These are phyloP conservation scores for Danio aesculapii DNA, from an alignment of 2,797 vertebrate genomes.

Conservation along the genomic window DNA sequence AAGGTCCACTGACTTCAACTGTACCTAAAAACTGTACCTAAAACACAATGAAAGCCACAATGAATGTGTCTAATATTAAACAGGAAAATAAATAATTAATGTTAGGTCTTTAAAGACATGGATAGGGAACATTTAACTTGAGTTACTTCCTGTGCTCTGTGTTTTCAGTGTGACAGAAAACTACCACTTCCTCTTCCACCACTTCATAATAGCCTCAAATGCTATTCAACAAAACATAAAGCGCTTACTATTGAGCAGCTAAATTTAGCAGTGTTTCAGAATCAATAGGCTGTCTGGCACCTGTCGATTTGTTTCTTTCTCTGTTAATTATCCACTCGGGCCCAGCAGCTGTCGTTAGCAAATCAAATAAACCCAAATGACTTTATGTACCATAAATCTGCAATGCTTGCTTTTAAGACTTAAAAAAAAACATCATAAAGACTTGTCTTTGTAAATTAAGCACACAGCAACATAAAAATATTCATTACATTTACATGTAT, in stretches of 20 bases:
- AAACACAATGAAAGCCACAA: background rate
- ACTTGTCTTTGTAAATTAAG: conserved; percentile 60
- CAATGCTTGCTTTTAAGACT: background rate
- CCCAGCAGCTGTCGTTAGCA: conserved; percentile 79
- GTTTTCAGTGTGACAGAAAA: background rate
- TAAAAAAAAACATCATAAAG: background rate
- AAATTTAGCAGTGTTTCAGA: conserved; percentile 67
- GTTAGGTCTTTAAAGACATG: background rate
- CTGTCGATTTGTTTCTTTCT: conserved; percentile 82
- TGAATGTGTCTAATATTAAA: background rate
- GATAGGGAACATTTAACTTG: background rate
- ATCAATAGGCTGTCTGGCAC: conserved; percentile 80
- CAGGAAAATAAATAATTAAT: background rate
- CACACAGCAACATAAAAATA: background rate
- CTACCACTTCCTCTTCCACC: background rate
- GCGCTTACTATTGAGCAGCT: conserved; percentile 79
- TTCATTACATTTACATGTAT: background rate
- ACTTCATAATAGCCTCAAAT: conserved; percentile 8
- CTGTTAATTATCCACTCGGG: conserved; percentile 83
- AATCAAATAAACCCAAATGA: conserved; percentile 69
- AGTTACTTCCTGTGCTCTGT: background rate
- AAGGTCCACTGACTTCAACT: too few relatives aligned
- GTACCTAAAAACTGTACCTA: background rate
- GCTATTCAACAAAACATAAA: conserved; percentile 41
- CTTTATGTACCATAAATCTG: background rate